A percentile compares a stretch with the other conserved stretches of the same genome.
phyloP scores from a whole-genome alignment of 2,797 vertebrate genomes.

The Brotula barbata region DNA sequence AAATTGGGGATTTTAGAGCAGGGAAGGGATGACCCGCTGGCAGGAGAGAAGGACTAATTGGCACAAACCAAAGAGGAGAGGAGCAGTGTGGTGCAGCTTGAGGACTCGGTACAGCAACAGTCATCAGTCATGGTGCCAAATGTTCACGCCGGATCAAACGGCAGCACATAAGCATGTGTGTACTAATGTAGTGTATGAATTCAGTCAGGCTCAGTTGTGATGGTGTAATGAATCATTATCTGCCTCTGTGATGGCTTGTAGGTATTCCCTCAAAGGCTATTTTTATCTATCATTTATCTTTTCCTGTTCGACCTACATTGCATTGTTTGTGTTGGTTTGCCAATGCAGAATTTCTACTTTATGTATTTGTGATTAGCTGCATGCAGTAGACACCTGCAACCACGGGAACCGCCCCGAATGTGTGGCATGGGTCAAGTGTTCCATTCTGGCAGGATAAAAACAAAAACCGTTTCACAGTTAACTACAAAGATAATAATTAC shows the following conservation, averaged over 20 bases:
- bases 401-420: too few species aligned
- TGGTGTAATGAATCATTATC: constrained; percentile 59
- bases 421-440: too few species aligned
- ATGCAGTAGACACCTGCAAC: too few species aligned
- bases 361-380: constrained; percentile 1
- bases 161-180: constrained; percentile 45
- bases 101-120: constrained; percentile 57
- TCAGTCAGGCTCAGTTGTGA: constrained; percentile 19
- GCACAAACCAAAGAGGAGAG: constrained; percentile 57
- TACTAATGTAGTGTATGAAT: constrained; percentile 30
- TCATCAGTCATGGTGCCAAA: constrained; percentile 67
- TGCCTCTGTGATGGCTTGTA: constrained; percentile 49
- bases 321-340: not conserved
- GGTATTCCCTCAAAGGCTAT: constrained; percentile 23
- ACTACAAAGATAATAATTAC: too few species aligned
- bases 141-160: constrained; percentile 32
- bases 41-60: constrained; percentile 71
- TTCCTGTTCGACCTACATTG: constrained; percentile 6
- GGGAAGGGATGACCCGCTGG: constrained; percentile 59
- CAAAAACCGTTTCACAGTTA: too few species aligned
- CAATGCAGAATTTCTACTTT: too few species aligned
- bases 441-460: too few species aligned
- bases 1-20: constrained; percentile 40
- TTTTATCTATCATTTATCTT: constrained; percentile 54
- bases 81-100: constrained; percentile 45